Evolutionary conservation across 2,888 invertebrate genomes (phyloP).

Genomic region (Oasisia sp.): DNA sequence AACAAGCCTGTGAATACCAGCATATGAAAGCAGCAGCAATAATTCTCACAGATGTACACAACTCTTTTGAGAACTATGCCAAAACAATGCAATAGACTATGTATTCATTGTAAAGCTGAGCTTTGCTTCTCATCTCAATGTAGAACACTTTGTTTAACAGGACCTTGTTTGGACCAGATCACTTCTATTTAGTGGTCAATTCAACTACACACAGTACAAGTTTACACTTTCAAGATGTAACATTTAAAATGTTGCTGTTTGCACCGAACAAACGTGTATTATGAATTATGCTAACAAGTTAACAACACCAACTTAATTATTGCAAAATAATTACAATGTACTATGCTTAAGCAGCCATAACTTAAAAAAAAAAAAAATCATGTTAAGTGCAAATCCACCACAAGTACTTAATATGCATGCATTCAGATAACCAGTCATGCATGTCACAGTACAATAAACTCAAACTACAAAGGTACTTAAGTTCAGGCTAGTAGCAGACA

Average conservation of each 20-base stretch:
- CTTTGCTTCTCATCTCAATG: background rate
- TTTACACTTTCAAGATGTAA: no score
- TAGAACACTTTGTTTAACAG: background rate
- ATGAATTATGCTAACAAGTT: no score
- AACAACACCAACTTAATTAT: no score
- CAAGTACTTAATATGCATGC: background rate
- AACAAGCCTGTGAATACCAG: background rate
- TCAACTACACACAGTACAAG: no score
- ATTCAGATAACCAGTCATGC: background rate
- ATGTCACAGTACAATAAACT: background rate
- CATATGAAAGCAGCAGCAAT: background rate
- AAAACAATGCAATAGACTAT: background rate
- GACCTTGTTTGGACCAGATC: background rate
- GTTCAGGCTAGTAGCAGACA: background rate
- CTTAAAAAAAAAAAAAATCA: background rate
- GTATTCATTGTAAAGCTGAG: background rate
- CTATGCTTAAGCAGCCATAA: no score
- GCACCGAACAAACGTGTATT: no score
- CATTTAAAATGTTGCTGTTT: no score
- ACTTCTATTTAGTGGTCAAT: background rate
- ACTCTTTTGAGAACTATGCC: background rate
- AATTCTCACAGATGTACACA: background rate
- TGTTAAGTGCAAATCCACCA: background rate
- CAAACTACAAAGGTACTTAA: background rate
- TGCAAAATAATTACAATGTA: no score